phyloP scores from a whole-genome alignment of 2,797 vertebrate genomes.

The Rousettus madagascariensis region DNA sequence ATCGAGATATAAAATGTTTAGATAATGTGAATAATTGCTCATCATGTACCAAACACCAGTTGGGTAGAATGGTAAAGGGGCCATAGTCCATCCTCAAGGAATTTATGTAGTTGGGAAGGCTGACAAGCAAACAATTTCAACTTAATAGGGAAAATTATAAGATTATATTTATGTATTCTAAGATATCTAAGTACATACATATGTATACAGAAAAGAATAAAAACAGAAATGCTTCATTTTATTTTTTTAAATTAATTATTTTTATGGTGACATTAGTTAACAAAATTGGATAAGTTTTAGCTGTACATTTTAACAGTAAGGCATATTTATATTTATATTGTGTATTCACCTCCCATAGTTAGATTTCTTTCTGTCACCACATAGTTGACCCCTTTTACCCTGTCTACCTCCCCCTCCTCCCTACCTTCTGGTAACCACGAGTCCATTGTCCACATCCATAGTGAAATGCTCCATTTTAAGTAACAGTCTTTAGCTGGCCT shows the following conservation, averaged over 20 bases:
- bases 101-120: not conserved
- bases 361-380: too few relatives aligned
- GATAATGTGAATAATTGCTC: not conserved
- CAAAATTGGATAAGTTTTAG: too few relatives aligned
- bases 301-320: too few relatives aligned
- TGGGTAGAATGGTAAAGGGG: not conserved
- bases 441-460: too few relatives aligned
- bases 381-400: too few relatives aligned
- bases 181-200: not conserved
- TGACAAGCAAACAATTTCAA: not conserved
- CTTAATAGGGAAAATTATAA: not conserved
- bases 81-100: not conserved
- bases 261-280: too few relatives aligned
- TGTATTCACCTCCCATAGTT: too few relatives aligned
- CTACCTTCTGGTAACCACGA: too few relatives aligned
- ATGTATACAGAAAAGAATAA: not conserved
- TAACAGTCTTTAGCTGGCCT: not conserved
- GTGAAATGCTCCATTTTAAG: not conserved
- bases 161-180: not conserved
- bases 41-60: not conserved
- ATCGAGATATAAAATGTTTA: not conserved
- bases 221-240: not conserved
- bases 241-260: not conserved
- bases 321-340: too few relatives aligned
- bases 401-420: too few relatives aligned